Evolutionary conservation across 2,888 invertebrate genomes (phyloP).

Genomic region (Torymus tubicola): DNA sequence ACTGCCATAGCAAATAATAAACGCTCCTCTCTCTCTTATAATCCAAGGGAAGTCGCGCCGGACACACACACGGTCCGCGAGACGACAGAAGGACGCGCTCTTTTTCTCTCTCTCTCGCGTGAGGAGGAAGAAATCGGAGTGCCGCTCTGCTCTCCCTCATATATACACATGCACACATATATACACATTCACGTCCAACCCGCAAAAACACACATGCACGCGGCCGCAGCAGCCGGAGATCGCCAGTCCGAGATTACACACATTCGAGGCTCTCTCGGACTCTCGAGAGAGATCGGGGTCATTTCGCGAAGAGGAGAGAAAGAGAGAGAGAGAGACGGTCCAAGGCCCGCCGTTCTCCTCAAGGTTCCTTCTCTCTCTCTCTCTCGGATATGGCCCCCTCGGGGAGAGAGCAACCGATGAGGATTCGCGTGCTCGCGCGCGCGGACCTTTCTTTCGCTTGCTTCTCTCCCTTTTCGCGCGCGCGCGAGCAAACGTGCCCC

Average conservation of each 20-base stretch:
- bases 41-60: neutral
- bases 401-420: conserved; percentile 50
- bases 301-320: conserved; percentile 52
- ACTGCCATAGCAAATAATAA: neutral
- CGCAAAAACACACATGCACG: neutral
- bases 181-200: neutral
- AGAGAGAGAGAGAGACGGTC: conserved; percentile 47
- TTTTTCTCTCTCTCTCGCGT: neutral
- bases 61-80: neutral
- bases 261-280: conserved; percentile 39
- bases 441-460: conserved; percentile 60
- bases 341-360: conserved; percentile 51
- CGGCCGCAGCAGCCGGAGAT: conserved; percentile 24
- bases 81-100: conserved; percentile 57
- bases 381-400: conserved; percentile 54
- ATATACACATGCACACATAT: neutral
- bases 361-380: conserved; percentile 24
- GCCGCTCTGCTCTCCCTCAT: conserved; percentile 7
- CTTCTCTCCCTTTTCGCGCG: conserved; percentile 2
- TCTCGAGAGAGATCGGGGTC: conserved; percentile 56
- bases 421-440: conserved; percentile 53
- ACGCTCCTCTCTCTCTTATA: conserved; percentile 1
- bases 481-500: neutral
- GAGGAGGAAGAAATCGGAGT: conserved; percentile 50
- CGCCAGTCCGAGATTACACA: conserved; percentile 54